Evolutionary conservation across 1,140 invertebrate genomes (phyloP).

Genomic region (Heliconius nattereri): DNA sequence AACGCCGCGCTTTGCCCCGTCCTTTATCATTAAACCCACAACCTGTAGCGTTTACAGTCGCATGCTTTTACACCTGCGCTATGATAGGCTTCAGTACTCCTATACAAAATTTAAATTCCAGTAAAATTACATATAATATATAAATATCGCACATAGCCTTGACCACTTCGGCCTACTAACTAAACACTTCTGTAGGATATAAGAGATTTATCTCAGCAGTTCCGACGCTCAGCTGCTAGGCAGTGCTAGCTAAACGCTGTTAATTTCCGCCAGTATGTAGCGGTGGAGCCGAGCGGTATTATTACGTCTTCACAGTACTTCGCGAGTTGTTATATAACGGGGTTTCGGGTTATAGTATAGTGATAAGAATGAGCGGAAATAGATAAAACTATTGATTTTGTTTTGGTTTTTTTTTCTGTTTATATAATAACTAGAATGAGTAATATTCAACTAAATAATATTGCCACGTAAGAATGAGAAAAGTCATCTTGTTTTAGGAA

Average conservation of each 20-base stretch:
- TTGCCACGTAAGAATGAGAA: too few relatives aligned
- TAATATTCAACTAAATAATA: not conserved
- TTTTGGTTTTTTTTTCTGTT: too few relatives aligned
- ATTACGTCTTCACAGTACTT: constrained; percentile 65
- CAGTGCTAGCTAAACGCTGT: constrained; percentile 58
- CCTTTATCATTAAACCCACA: too few relatives aligned
- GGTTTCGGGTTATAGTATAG: constrained; percentile 1
- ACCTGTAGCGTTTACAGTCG: too few relatives aligned
- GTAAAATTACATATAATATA: not conserved
- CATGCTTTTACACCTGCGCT: too few relatives aligned
- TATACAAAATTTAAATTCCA: too few relatives aligned
- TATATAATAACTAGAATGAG: too few relatives aligned
- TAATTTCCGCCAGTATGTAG: constrained; percentile 73
- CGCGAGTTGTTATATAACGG: constrained; percentile 40
- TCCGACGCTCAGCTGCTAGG: constrained; percentile 43
- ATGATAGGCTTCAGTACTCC: too few relatives aligned
- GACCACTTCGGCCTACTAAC: constrained; percentile 27
- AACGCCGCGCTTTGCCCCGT: too few relatives aligned
- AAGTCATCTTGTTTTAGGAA: too few relatives aligned
- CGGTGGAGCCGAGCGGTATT: constrained; percentile 56
- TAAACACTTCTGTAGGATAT: constrained; percentile 27
- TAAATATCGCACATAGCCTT: constrained; percentile 9
- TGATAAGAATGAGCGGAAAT: constrained; percentile 4
- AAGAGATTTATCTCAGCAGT: constrained; percentile 40
- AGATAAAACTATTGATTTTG: not conserved